phyloP scores from a whole-genome alignment of 2,888 invertebrate genomes.

The Scaptodrosophila latifasciaeformis region DNA sequence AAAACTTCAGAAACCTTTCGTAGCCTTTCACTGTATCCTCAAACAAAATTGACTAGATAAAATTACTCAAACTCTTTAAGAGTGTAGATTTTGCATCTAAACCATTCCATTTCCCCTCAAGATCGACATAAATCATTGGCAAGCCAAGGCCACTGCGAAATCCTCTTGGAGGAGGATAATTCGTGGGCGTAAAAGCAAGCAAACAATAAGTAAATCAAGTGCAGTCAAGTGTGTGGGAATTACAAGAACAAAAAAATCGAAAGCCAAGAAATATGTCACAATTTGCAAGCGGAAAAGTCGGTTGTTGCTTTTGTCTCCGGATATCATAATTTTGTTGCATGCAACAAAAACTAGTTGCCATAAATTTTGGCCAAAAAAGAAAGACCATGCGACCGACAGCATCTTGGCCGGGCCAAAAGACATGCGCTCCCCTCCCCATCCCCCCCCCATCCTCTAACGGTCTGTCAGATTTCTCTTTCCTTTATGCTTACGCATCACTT shows the following conservation, averaged over 20 bases:
- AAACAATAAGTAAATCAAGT: slow-evolving; percentile 3
- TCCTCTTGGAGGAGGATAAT: too few species aligned
- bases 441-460: neutral
- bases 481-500: slow-evolving; percentile 45
- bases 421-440: neutral
- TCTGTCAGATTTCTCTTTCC: neutral
- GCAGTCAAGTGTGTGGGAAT: neutral
- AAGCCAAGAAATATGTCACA: slow-evolving; percentile 17
- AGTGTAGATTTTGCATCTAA: too few species aligned
- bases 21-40: too few species aligned
- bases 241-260: neutral
- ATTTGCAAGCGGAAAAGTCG: slow-evolving; percentile 36
- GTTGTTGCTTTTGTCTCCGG: slow-evolving; percentile 28
- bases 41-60: too few species aligned
- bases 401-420: neutral
- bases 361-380: neutral
- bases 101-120: too few species aligned
- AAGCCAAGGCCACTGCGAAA: too few species aligned
- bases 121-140: too few species aligned
- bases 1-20: too few species aligned
- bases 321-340: slow-evolving; percentile 5
- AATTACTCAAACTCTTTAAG: too few species aligned
- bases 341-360: slow-evolving; percentile 11
- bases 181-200: neutral
- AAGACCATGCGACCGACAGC: neutral